These are phyloP conservation scores for Tetranychus truncatus DNA, from an alignment of 2,888 invertebrate species.

Conservation along the genomic window DNA sequence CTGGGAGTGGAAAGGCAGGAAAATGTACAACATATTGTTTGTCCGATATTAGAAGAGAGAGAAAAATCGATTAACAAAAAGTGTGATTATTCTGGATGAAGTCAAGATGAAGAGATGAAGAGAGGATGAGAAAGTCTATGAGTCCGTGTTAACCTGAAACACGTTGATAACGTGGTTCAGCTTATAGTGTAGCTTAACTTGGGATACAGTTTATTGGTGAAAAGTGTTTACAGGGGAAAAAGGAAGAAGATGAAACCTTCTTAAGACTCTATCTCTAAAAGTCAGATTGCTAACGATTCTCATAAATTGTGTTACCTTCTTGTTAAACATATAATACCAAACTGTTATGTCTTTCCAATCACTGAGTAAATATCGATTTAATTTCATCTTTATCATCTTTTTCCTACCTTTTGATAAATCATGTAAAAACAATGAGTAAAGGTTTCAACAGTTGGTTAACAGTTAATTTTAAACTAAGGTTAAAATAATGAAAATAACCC, in stretches of 20 bases:
- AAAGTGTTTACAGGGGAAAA: neutral
- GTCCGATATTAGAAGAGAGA: neutral
- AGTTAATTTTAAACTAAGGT: too few relatives aligned
- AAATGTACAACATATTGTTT: neutral
- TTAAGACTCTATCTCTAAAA: neutral
- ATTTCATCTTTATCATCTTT: neutral
- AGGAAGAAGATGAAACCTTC: neutral
- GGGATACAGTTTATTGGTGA: neutral
- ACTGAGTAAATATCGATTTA: neutral
- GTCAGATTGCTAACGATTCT: neutral
- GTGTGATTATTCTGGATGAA: neutral
- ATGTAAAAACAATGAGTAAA: too few relatives aligned
- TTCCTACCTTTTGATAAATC: neutral
- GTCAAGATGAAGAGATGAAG: slow-evolving; percentile 1
- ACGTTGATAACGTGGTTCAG: neutral
- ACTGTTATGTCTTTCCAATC: neutral
- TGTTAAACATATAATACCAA: neutral
- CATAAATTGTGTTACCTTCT: neutral
- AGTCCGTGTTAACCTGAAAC: neutral
- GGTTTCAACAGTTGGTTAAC: too few relatives aligned
- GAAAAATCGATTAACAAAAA: neutral
- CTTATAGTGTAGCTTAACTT: neutral
- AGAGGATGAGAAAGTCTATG: neutral
- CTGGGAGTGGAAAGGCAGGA: neutral
- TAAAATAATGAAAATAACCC: too few relatives aligned